Evolutionary conservation across 2,888 invertebrate species (phyloP).

Genomic region (Steromphala cineraria): DNA sequence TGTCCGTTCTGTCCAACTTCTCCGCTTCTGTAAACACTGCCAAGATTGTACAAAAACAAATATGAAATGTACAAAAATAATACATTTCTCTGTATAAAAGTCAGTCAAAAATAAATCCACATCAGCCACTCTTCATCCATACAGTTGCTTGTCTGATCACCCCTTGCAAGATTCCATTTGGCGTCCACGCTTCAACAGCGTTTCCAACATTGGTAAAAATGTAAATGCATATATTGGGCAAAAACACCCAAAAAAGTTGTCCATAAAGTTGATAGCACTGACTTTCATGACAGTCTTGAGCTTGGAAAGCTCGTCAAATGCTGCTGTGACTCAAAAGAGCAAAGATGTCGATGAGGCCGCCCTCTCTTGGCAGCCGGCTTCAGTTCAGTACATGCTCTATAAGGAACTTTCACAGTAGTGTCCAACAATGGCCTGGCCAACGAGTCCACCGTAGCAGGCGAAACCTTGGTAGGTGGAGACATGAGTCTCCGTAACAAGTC

Average conservation of each 20-base stretch:
- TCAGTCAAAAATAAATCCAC: slow-evolving; percentile 66
- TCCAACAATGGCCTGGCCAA: not conserved
- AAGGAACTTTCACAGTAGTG: not conserved
- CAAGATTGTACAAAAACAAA: slow-evolving; percentile 58
- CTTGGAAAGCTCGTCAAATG: slow-evolving; percentile 7
- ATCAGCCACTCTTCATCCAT: slow-evolving; percentile 44
- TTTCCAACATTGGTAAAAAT: slow-evolving; percentile 23
- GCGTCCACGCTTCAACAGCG: slow-evolving; percentile 16
- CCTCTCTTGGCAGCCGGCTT: not conserved
- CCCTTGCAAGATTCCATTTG: slow-evolving; percentile 19
- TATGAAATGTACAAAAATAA: slow-evolving; percentile 71
- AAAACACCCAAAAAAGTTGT: slow-evolving; percentile 29
- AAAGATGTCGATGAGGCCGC: not conserved
- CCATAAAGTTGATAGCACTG: slow-evolving; percentile 19
- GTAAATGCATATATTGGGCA: slow-evolving; percentile 40
- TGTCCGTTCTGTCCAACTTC: not conserved
- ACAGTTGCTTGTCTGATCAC: slow-evolving; percentile 25
- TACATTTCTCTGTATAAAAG: slow-evolving; percentile 68
- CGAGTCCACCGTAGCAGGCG: not conserved
- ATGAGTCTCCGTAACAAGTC: not conserved
- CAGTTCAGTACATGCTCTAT: not conserved
- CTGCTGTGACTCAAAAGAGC: slow-evolving; percentile 12
- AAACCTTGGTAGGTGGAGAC: not conserved
- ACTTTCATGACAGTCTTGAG: slow-evolving; percentile 3
- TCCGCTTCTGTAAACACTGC: slow-evolving; percentile 39